These are phyloP conservation scores for Alethe castanea DNA, from an alignment of 2,113 vertebrate genomes.

Conservation along the genomic window DNA sequence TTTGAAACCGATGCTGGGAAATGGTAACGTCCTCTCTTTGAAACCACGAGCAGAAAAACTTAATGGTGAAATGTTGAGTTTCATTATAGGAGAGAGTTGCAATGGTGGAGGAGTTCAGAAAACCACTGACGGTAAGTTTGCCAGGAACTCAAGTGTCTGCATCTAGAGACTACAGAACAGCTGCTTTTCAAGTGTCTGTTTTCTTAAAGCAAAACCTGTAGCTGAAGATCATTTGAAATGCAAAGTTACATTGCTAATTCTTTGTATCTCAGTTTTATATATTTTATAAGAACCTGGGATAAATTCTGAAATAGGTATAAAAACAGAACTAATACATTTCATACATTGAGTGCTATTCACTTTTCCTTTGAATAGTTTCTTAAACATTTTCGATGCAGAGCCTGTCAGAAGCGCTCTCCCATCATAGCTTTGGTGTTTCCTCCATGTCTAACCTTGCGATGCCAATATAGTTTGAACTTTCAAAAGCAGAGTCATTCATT, in stretches of 20 bases:
- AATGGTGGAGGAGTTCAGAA: conserved; percentile 65
- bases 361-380: conserved; percentile 63
- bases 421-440: conserved; percentile 70
- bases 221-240: conserved; percentile 77
- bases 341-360: conserved; percentile 61
- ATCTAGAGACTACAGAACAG: conserved; percentile 71
- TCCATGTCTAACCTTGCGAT: conserved; percentile 70
- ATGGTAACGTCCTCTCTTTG: conserved; percentile 56
- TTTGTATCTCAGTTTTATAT: conserved; percentile 84
- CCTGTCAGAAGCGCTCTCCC: conserved; percentile 67
- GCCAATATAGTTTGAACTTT: conserved; percentile 67
- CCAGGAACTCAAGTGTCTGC: conserved; percentile 68
- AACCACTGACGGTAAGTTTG: conserved; percentile 67
- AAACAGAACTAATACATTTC: conserved; percentile 63
- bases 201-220: conserved; percentile 78
- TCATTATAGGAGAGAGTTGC: conserved; percentile 55
- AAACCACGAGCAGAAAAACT: conserved; percentile 61
- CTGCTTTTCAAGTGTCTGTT: conserved; percentile 75
- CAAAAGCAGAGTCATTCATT: conserved; percentile 22
- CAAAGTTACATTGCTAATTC: conserved; percentile 76
- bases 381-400: conserved; percentile 53
- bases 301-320: conserved; percentile 74
- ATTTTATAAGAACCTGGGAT: conserved; percentile 81
- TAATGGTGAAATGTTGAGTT: conserved; percentile 65
- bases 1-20: conserved; percentile 48